These are phyloP conservation scores for Heliconius ethilla DNA, from an alignment of 2,888 invertebrate genomes.

Conservation along the genomic window DNA sequence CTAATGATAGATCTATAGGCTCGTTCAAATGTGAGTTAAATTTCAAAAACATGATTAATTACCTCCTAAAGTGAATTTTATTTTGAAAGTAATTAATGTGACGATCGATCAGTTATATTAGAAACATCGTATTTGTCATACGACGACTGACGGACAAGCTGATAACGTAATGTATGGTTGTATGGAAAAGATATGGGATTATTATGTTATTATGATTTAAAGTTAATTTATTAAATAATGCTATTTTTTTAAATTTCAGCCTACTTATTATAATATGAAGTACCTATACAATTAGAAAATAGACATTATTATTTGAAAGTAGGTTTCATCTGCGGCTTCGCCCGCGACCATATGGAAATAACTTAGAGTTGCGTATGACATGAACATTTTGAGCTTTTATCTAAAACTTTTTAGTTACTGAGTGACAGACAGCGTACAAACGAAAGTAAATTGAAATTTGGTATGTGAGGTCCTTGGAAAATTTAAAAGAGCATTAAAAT, in stretches of 20 bases:
- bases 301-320: too few species aligned
- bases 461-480: not conserved
- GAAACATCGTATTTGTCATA: slow-evolving; percentile 22
- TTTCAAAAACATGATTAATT: slow-evolving; percentile 15
- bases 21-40: not conserved
- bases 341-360: too few species aligned
- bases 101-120: slow-evolving; percentile 18
- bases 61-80: slow-evolving; percentile 12
- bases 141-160: slow-evolving; percentile 13
- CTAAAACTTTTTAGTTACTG: too few species aligned
- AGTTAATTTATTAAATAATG: not conserved
- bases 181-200: slow-evolving; percentile 4
- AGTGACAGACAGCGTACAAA: too few species aligned
- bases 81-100: slow-evolving; percentile 27
- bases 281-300: too few species aligned
- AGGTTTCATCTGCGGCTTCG: too few species aligned
- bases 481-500: not conserved
- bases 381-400: too few species aligned
- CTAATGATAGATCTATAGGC: not conserved
- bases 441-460: not conserved
- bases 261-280: not conserved
- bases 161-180: slow-evolving; percentile 23
- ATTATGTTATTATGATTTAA: not conserved
- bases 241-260: not conserved
- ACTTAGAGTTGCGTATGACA: too few species aligned